Conservation (phyloP, 2,797 vertebrate species). For the Coregonus sp. region DNA sequence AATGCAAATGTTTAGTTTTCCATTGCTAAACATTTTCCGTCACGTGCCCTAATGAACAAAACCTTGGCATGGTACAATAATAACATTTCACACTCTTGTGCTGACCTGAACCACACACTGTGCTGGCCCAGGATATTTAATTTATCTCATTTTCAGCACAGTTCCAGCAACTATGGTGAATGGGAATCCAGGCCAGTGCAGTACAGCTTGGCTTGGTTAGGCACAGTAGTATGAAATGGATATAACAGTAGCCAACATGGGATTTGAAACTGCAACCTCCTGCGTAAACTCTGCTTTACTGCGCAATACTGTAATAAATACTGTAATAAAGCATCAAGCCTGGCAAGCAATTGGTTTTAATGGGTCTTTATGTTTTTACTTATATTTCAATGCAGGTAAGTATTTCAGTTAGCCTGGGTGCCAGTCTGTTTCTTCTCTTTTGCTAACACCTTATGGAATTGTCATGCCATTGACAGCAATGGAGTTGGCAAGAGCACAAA, state of each 20-base stretch:
- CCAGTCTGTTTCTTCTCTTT: not conserved
- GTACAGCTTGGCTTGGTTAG: conserved; percentile 10
- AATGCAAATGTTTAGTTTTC: not conserved
- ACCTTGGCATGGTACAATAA: not conserved
- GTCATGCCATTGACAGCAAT: not conserved
- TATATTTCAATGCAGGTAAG: not conserved
- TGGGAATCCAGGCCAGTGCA: not conserved
- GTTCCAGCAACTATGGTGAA: not conserved
- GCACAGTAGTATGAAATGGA: conserved; percentile 42
- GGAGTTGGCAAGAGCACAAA: not conserved
- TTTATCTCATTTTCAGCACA: not conserved
- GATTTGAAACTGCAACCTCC: conserved; percentile 22
- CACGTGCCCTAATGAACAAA: too few relatives aligned
- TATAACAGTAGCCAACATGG: conserved; percentile 22
- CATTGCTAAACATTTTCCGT: not conserved
- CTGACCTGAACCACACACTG: not conserved
- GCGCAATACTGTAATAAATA: conserved; percentile 29
- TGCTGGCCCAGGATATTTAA: not conserved
- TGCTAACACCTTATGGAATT: not conserved
- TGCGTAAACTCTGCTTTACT: conserved; percentile 44
- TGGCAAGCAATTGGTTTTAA: conserved; percentile 39
- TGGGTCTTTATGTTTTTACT: not conserved
- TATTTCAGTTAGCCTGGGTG: not conserved
- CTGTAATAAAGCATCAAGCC: conserved; percentile 62
- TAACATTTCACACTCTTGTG: not conserved